Evolutionary conservation across 2,113 vertebrate genomes (phyloP), one percentile per base, ranked within the genome.

Genomic region (Crotophaga sulcirostris): DNA sequence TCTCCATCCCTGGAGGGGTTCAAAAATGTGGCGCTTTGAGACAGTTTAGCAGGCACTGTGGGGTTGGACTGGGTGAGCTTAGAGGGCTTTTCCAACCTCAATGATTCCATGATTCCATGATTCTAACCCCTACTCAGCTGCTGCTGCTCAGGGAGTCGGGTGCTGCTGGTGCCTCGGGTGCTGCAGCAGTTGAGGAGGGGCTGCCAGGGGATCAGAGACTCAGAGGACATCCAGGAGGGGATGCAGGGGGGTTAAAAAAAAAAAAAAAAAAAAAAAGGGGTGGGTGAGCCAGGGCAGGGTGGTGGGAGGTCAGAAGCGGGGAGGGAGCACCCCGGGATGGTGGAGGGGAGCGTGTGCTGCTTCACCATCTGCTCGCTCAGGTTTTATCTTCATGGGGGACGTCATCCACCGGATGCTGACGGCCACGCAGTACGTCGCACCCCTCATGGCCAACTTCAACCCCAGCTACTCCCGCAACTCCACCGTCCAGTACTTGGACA

Each of bases 381-480:
- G 99, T 28, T 99, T 99, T 63, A 98, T 99, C 97, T 99, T 99
- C 97, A 98, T 98, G 95, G 99, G 99, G 1, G 99, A 99, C 3
- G 96, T 99, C 24, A 98, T 98, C 69, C 99, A 99, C 86, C 99
- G 98, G 33, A 99, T 99, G 99, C 98, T 99, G 54, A 99, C 99
- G 2, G 99, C 99, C 34, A 99, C 99, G 0, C 99, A 99, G 93
- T 99, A 99, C 51, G 95, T 99, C 6, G 99, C 99, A 0, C 99
- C 99, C 4, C 98, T 99, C 63, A 99, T 99, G 99, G 99, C 99
- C 92, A 99, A 99, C 98, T 99, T 99, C 96, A 99, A 99, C 98
- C 99, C 99, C 55, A 98, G 99, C 96, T 99, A 98, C 96, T 99
- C 99, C 21, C 97, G 83, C 28, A 98, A 99, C 88, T 99, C 99